Percentiles rank a stretch among this genome's conserved stretches.
Conservation (phyloP, 2,113 vertebrate genomes). For the Paramormyrops kingsleyae region DNA sequence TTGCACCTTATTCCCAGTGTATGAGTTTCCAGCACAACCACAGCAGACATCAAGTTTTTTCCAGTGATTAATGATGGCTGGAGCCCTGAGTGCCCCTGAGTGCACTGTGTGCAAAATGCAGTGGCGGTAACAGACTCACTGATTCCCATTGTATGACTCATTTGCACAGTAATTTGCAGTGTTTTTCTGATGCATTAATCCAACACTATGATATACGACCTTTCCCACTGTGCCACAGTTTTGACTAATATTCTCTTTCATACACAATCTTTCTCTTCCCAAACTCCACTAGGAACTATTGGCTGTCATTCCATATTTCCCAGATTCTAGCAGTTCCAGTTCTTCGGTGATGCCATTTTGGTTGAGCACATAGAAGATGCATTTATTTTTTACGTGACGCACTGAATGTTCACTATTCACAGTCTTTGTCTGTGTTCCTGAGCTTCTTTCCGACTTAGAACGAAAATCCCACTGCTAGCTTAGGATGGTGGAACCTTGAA, state of each 20-base stretch:
- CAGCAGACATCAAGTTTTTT: background rate
- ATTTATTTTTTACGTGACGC: background rate
- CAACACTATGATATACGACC: background rate
- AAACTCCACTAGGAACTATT: too few relatives aligned
- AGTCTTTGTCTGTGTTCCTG: background rate
- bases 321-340: background rate
- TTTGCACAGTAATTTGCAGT: background rate
- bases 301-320: background rate
- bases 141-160: background rate
- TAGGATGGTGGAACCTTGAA: background rate
- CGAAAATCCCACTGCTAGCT: background rate
- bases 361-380: background rate
- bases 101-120: background rate
- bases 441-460: background rate
- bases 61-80: background rate
- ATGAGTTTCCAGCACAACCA: background rate
- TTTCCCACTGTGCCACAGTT: background rate
- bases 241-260: slow-evolving; percentile 14
- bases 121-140: background rate
- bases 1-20: background rate
- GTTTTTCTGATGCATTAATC: background rate
- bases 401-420: background rate
- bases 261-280: slow-evolving; percentile 13
- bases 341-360: background rate
- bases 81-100: background rate